These are phyloP conservation scores for Rambutsinella grinnellia DNA, from an alignment of 2,888 invertebrate species.

Conservation along the genomic window DNA sequence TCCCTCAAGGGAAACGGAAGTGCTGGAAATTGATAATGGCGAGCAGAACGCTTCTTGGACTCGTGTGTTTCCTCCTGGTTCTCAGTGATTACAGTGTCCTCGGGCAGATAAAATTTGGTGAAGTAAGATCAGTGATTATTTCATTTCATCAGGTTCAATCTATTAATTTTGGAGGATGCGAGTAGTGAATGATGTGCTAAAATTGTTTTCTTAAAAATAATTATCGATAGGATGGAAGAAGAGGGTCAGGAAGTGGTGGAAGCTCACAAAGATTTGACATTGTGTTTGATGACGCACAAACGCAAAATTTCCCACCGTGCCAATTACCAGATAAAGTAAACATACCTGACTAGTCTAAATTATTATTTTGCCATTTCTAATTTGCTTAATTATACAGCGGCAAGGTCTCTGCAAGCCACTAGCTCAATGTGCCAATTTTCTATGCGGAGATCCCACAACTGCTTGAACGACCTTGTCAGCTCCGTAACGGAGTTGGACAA, in stretches of 20 bases:
- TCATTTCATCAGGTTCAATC: background rate
- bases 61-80: background rate
- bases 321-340: constrained; percentile 61
- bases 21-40: no score
- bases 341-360: background rate
- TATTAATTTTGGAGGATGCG: background rate
- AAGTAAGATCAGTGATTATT: constrained; percentile 32
- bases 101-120: constrained; percentile 45
- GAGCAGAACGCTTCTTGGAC: background rate
- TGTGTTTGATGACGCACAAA: constrained; percentile 64
- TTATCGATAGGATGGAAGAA: constrained; percentile 40
- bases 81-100: background rate
- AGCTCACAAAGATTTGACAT: constrained; percentile 52
- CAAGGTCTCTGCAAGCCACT: constrained; percentile 64
- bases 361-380: constrained; percentile 10
- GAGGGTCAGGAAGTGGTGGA: background rate
- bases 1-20: background rate
- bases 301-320: constrained; percentile 55
- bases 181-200: background rate
- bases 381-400: constrained; percentile 47
- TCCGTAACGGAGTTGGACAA: constrained; percentile 57
- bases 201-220: no score
- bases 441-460: constrained; percentile 65
- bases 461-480: constrained; percentile 64
- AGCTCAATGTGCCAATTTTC: constrained; percentile 65